A percentile compares a stretch with the other conserved stretches of the same genome.
Conservation (phyloP, 2,797 vertebrate species). For the Ceyx erithaca region DNA sequence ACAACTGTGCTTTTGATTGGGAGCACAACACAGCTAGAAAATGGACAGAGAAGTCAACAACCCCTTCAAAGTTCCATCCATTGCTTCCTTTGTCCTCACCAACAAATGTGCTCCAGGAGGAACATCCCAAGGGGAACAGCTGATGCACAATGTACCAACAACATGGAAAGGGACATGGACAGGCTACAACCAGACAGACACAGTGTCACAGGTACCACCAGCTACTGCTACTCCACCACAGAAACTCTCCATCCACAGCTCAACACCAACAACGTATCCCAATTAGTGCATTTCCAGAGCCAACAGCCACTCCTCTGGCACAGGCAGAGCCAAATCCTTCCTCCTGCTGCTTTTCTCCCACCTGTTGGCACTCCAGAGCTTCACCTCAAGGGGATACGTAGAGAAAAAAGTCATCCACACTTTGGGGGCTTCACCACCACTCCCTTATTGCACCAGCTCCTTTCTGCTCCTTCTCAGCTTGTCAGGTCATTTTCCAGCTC, state of each 20-base stretch:
- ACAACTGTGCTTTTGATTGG: constrained; percentile 3
- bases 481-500: background rate
- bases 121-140: rapidly evolving
- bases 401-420: background rate
- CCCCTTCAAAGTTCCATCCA: background rate
- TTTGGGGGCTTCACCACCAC: background rate
- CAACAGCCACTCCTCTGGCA: background rate
- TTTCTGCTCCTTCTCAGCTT: background rate
- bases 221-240: background rate
- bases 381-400: background rate
- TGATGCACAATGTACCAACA: background rate
- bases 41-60: background rate
- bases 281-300: background rate
- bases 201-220: rapidly evolving
- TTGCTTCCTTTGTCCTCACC: background rate
- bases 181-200: background rate
- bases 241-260: background rate
- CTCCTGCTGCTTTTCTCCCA: background rate
- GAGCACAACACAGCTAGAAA: background rate
- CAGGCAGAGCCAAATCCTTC: background rate
- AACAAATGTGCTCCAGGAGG: rapidly evolving
- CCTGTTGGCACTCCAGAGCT: background rate
- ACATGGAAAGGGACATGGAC: background rate
- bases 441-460: background rate
- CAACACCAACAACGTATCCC: background rate